Evolutionary conservation across 2,797 vertebrate species (phyloP), one percentile per base, ranked within the genome.

Genomic region (Gorsachius magnificus): DNA sequence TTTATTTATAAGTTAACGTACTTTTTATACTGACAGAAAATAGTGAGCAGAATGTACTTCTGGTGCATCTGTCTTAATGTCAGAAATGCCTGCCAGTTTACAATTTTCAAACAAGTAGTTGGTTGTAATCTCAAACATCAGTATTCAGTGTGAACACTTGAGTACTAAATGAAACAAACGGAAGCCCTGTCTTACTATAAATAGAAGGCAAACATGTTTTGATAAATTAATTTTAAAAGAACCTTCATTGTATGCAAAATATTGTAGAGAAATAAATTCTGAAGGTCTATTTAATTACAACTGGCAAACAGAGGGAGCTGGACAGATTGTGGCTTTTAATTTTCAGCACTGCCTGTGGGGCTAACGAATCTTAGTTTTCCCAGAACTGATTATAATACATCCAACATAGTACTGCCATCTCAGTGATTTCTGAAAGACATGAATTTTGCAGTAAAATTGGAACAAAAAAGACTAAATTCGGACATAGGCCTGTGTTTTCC

Each of bases 261-360:
- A 72, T 48, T 74, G 35, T 61, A 70, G 74, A 33, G 70, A 89
- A 95, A 58, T 36, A 50, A 69, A 90, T 74, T 48, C 41, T 79
- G 56, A 69, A 57, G 56, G 38, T 64, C 81, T 91, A 14, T 86
- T 93, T 93, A 87, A 92, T 90, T 77, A 35, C 10, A 58, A 48
- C 35, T 89, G 70, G 88, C 13, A 54, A 94, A 66, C 50, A 58
- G 74, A 91, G 80, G 58, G 54, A 95, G 43, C 70, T 84, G 93
- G 91, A 79, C 93, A 95, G 89, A 94, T 91, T 96, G 93, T 93
- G 83, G 87, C 90, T 96, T 96, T 96, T 94, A 86, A 93, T 94
- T 94, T 84, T 85, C 65, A 90, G 54, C 31, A 20, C 25, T 93
- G 85, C 87, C 85, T 74, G 63, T 53, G 61, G 61, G 65, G 38